A percentile compares a stretch with the other conserved stretches of the same genome.
phyloP scores from a whole-genome alignment of 2,113 vertebrate species.

The Mola mola region DNA sequence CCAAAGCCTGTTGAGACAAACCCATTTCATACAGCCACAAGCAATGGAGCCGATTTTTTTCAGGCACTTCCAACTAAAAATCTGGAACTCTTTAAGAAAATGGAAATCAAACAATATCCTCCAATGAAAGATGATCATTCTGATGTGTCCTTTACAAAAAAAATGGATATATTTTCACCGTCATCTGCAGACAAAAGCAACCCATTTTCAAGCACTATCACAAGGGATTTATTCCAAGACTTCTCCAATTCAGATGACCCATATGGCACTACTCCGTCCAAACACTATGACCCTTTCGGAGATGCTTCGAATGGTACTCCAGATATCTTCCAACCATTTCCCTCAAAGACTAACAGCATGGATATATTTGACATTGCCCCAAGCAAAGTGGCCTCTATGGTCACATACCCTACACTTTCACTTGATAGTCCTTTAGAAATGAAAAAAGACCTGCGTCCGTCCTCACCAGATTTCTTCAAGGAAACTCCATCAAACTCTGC shows the following conservation, averaged over 20 bases:
- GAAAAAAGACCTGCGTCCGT: background rate
- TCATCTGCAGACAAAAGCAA: background rate
- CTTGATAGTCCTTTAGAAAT: background rate
- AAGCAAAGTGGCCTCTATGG: background rate
- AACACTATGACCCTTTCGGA: slow-evolving; percentile 16
- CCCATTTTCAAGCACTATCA: slow-evolving; percentile 42
- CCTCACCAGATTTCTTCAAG: slow-evolving; percentile 5
- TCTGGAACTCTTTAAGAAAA: background rate
- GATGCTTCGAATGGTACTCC: slow-evolving; percentile 14
- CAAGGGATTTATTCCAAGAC: slow-evolving; percentile 48
- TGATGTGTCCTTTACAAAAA: background rate
- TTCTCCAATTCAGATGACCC: slow-evolving; percentile 34
- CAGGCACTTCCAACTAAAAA: background rate
- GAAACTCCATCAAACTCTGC: background rate
- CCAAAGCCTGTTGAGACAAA: background rate
- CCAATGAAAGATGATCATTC: background rate
- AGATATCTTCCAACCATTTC: slow-evolving; percentile 38
- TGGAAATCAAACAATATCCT: background rate
- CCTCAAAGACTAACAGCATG: background rate
- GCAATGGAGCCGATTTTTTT: slow-evolving; percentile 20
- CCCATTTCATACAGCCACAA: background rate
- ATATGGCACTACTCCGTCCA: slow-evolving; percentile 11
- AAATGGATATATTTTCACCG: slow-evolving; percentile 38
- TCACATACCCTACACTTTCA: background rate
- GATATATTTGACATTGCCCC: slow-evolving; percentile 8